phyloP scores from a whole-genome alignment of 92 coral and sea anemone species.

The Epizoanthus fatuus region DNA sequence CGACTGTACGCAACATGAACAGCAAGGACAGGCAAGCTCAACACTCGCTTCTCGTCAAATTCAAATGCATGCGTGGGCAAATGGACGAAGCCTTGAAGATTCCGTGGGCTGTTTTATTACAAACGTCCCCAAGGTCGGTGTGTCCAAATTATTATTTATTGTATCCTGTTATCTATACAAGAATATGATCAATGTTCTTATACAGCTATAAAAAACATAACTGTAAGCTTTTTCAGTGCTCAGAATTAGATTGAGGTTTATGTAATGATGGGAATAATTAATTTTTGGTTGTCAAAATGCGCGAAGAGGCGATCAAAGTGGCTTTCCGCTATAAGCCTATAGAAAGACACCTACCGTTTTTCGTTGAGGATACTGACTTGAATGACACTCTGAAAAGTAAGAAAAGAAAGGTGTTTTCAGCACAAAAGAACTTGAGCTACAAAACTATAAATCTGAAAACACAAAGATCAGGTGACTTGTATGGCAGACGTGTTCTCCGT shows the following conservation, averaged over 20 bases:
- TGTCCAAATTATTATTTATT: constrained; percentile 12
- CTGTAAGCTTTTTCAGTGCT: constrained; percentile 29
- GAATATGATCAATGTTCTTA: background rate
- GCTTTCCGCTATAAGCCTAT: background rate
- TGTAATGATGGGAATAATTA: constrained; percentile 38
- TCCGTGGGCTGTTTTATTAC: constrained; percentile 43
- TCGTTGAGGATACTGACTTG: background rate
- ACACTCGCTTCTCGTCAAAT: constrained; percentile 8
- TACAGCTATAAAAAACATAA: constrained; percentile 18
- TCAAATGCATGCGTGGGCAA: constrained; percentile 29
- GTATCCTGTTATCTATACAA: constrained; percentile 7
- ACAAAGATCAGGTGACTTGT: constrained; percentile 16
- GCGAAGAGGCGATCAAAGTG: background rate
- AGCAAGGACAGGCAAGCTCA: background rate
- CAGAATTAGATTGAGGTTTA: constrained; percentile 39
- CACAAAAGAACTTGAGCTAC: background rate
- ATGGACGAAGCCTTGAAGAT: constrained; percentile 5
- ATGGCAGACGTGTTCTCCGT: background rate
- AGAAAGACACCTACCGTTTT: background rate
- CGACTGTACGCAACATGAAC: constrained; percentile 18
- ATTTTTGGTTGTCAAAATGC: constrained; percentile 1
- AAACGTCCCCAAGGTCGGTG: constrained; percentile 44
- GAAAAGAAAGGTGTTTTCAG: background rate
- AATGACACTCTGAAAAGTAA: background rate
- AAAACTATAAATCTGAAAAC: background rate